phyloP scores from a whole-genome alignment of 2,888 invertebrate genomes.

The Protodeltote pygarga region DNA sequence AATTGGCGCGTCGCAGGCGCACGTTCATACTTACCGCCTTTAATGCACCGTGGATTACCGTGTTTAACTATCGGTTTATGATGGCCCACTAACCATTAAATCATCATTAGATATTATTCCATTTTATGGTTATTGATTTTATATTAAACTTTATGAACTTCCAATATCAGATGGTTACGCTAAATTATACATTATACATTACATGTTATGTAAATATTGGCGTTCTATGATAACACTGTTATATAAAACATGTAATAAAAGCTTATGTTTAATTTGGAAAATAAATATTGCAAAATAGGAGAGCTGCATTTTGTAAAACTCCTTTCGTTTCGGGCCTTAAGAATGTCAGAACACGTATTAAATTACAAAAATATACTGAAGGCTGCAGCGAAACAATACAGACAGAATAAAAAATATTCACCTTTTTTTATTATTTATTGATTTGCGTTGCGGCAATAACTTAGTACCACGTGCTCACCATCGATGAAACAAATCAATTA shows the following conservation, averaged over 20 bases:
- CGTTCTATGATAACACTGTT: slow-evolving; percentile 38
- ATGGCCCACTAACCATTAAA: slow-evolving; percentile 57
- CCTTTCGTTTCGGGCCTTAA: slow-evolving; percentile 36
- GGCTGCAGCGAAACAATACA: slow-evolving; percentile 38
- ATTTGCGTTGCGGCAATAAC: slow-evolving; percentile 38
- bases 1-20: slow-evolving; percentile 39
- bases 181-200: slow-evolving; percentile 41
- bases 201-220: slow-evolving; percentile 46
- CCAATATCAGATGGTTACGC: slow-evolving; percentile 27
- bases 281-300: slow-evolving; percentile 37
- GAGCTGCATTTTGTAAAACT: slow-evolving; percentile 26
- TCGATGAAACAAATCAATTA: slow-evolving; percentile 70
- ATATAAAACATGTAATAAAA: slow-evolving; percentile 38
- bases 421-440: slow-evolving; percentile 39
- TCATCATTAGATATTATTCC: slow-evolving; percentile 59
- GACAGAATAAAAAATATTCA: slow-evolving; percentile 35
- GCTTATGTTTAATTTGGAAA: slow-evolving; percentile 29
- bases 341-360: slow-evolving; percentile 42
- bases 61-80: slow-evolving; percentile 61
- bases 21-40: slow-evolving; percentile 23
- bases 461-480: slow-evolving; percentile 38
- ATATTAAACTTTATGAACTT: slow-evolving; percentile 51
- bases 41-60: slow-evolving; percentile 41
- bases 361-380: slow-evolving; percentile 38
- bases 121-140: slow-evolving; percentile 57